phyloP scores from a whole-genome alignment of 2,113 vertebrate species.

The Mus musculus region DNA sequence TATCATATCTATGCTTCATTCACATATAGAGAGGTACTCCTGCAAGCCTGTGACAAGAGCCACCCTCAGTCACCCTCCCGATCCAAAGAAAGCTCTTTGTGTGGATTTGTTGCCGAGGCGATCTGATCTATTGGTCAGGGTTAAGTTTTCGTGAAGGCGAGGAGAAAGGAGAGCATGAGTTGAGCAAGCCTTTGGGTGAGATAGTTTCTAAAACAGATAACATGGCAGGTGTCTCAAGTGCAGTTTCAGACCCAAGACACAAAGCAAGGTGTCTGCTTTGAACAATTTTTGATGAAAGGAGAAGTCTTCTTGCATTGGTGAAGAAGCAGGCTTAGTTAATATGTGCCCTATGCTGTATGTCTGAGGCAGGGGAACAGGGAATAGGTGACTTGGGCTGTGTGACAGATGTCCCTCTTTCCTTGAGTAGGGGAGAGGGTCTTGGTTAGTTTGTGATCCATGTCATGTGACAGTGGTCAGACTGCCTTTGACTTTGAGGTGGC shows the following conservation, averaged over 20 bases:
- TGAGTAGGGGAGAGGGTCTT: background rate
- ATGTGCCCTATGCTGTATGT: background rate
- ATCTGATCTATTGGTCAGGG: background rate
- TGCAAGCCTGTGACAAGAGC: background rate
- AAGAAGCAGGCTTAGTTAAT: background rate
- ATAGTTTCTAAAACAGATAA: background rate
- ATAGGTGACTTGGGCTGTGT: background rate
- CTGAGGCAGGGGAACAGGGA: background rate
- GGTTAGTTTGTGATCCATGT: background rate
- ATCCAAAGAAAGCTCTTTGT: background rate
- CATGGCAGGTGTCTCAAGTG: no score
- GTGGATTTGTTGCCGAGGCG: background rate
- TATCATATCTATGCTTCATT: rapidly evolving
- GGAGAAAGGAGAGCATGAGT: background rate
- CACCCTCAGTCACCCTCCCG: background rate
- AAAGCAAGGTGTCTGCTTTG: background rate
- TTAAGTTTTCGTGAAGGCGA: background rate
- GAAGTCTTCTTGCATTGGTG: background rate
- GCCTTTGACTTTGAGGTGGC: background rate
- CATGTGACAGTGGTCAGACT: background rate
- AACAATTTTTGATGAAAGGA: background rate
- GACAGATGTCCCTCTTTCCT: background rate
- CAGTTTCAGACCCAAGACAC: background rate
- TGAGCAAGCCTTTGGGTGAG: no score
- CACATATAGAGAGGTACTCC: background rate